Percentiles rank a stretch among this genome's conserved stretches.
These are phyloP conservation scores for Gisinianus flammeolus DNA, from an alignment of 2,888 invertebrate species.

Conservation along the genomic window DNA sequence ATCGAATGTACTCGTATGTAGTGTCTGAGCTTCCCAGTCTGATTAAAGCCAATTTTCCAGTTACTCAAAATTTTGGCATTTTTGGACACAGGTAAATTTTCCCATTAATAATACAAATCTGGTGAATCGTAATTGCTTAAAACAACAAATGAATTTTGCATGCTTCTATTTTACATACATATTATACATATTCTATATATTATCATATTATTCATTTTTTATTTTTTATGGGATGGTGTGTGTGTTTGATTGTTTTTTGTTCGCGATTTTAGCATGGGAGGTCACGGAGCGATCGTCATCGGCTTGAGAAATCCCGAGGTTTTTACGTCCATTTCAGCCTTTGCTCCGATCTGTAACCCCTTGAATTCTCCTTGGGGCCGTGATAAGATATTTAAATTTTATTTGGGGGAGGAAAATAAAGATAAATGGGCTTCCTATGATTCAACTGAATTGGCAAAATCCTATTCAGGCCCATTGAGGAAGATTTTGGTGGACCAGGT, in stretches of 20 bases:
- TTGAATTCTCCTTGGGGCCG: slow-evolving; percentile 83
- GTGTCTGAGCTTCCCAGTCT: slow-evolving; percentile 81
- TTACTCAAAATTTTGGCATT: slow-evolving; percentile 60
- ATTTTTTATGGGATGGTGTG: no score
- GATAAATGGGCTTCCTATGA: slow-evolving; percentile 83
- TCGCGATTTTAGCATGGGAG: slow-evolving; percentile 99
- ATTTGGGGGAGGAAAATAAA: slow-evolving; percentile 68
- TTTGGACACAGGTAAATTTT: slow-evolving; percentile 65
- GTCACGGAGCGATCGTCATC: slow-evolving; percentile 92
- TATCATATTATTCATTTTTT: no score
- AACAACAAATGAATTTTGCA: no score
- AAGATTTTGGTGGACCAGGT: slow-evolving; percentile 91
- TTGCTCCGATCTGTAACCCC: slow-evolving; percentile 94
- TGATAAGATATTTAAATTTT: slow-evolving; percentile 79
- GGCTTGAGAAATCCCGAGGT: slow-evolving; percentile 83
- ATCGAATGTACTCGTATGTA: slow-evolving; percentile 95
- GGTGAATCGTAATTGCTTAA: no score
- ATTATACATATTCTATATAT: no score
- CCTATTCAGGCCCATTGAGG: slow-evolving; percentile 81
- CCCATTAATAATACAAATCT: no score
- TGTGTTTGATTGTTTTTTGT: slow-evolving; percentile 48
- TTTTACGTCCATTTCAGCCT: slow-evolving; percentile 77
- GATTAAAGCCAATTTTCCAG: slow-evolving; percentile 77
- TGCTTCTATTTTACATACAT: no score
- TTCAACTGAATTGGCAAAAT: slow-evolving; percentile 79